Evolutionary conservation across 2,113 vertebrate species (phyloP), one percentile per base, ranked within the genome.

Genomic region (Saccopteryx bilineata): DNA sequence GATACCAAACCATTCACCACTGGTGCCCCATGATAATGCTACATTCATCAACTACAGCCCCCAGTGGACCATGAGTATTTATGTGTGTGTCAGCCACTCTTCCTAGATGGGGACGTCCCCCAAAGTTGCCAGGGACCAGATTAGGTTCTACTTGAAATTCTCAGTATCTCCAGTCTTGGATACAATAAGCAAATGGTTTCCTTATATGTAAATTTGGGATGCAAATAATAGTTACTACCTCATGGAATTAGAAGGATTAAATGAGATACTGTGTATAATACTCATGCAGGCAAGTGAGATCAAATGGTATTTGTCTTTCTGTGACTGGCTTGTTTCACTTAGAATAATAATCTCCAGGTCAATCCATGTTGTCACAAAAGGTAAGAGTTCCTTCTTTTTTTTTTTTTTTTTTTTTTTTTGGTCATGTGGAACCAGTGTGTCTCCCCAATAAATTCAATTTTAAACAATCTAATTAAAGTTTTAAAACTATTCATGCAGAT

Each of bases 171-270:
- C 15, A 56, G 56, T n/a, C n/a, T 79, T 92, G 19, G 48, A 69
- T 69, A 90, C 28, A 61, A 33, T 85, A 87, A 91, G 26, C 26
- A 78, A 52, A 61, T 92, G 8, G 28, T 87, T 87, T 91, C 54
- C 48, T 92, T 31, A 48, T 56, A 88, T 94, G 52, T 76, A 91
- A 74, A 11, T 54, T 48, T 28, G 19, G 15, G 19, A 52, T 81
- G 50, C 60, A 94, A 91, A 88, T 75, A 93, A 78, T 26, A 95
- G 26, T n/a, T 87, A 24, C 85, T 56, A 74, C 50, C 31, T 92
- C 6, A 66, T 33, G 5, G 56, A 61, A 28, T 69, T 88, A 81
- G 21, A 91, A 92, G 24, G 56, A 81, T 88, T 61, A 80, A 83
- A 56, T 84, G 63, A 81, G 46, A 75, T 60, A n/a, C 71, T 79